Percentiles rank a stretch among this genome's conserved stretches.
Evolutionary conservation across 2,888 invertebrate genomes (phyloP).

Genomic region (Tiliacea citrago): DNA sequence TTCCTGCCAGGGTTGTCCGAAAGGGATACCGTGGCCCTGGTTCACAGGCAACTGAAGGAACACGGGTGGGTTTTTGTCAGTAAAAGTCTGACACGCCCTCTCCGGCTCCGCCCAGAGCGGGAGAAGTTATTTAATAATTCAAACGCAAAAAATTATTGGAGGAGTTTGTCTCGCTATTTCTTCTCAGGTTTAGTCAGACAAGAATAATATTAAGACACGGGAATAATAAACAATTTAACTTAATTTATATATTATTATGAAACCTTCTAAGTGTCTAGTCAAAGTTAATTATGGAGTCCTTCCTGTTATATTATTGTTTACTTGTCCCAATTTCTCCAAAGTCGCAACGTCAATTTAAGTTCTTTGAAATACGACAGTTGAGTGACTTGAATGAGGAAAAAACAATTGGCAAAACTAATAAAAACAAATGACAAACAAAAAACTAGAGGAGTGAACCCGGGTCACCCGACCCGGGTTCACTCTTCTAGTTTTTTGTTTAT

Average conservation of each 20-base stretch:
- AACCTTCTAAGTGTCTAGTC: too few species aligned
- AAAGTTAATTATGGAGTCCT: constrained; percentile 38
- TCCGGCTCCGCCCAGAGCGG: too few species aligned
- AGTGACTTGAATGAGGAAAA: constrained; percentile 55
- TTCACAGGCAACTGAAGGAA: too few species aligned
- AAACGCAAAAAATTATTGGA: too few species aligned
- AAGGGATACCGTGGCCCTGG: too few species aligned
- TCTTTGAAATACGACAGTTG: constrained; percentile 49
- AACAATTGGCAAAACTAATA: constrained; percentile 53
- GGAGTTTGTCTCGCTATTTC: neutral
- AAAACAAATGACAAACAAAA: constrained; percentile 61
- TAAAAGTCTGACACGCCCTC: too few species aligned
- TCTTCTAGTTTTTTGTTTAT: constrained; percentile 39
- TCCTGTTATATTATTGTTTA: constrained; percentile 63
- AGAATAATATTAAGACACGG: neutral
- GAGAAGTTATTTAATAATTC: too few species aligned
- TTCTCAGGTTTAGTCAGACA: too few species aligned
- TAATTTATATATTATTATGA: neutral
- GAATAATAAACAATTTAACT: neutral
- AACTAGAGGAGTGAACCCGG: too few species aligned
- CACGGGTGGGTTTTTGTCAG: too few species aligned
- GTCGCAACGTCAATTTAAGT: constrained; percentile 53
- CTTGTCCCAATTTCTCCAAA: constrained; percentile 61
- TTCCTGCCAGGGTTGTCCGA: too few species aligned
- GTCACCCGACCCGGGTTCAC: constrained; percentile 33